Percentiles rank a stretch among this genome's conserved stretches.
Evolutionary conservation across 2,888 invertebrate genomes (phyloP).

Genomic region (Pharmacophagus antenor): DNA sequence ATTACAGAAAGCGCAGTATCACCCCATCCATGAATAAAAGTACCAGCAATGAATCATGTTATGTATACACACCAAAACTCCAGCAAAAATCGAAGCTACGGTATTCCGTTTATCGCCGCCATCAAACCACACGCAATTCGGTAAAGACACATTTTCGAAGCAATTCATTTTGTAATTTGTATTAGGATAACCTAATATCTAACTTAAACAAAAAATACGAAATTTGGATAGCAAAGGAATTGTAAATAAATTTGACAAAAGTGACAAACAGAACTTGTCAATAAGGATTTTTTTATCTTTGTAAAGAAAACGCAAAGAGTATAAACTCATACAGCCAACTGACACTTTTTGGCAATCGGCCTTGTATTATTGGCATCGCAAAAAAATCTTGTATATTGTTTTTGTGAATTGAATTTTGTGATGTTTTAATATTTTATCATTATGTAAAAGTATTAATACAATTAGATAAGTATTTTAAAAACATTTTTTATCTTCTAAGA

Average conservation of each 20-base stretch:
- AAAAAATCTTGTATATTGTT: background rate
- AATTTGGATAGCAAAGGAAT: slow-evolving; percentile 3
- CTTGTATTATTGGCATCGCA: background rate
- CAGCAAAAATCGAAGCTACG: slow-evolving; percentile 91
- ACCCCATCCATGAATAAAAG: background rate
- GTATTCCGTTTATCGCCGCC: slow-evolving; percentile 92
- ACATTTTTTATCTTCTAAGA: too few relatives aligned
- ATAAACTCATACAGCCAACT: too few relatives aligned
- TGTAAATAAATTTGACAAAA: slow-evolving; percentile 24
- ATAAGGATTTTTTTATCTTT: background rate
- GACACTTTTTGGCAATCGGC: background rate
- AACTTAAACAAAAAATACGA: slow-evolving; percentile 7
- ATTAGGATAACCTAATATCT: slow-evolving; percentile 3
- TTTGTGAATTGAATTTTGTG: too few relatives aligned
- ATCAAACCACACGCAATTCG: slow-evolving; percentile 91
- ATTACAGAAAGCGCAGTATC: background rate
- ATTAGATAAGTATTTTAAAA: too few relatives aligned
- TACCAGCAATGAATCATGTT: slow-evolving; percentile 52
- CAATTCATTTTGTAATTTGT: slow-evolving; percentile 75
- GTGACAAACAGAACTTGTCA: background rate
- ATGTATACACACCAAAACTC: slow-evolving; percentile 88
- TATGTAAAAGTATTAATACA: too few relatives aligned
- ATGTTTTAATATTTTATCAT: too few relatives aligned
- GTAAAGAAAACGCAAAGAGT: too few relatives aligned
- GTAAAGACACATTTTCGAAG: slow-evolving; percentile 88